phyloP scores from a whole-genome alignment of 2,888 invertebrate genomes.

The Parnassius mnemosyne region DNA sequence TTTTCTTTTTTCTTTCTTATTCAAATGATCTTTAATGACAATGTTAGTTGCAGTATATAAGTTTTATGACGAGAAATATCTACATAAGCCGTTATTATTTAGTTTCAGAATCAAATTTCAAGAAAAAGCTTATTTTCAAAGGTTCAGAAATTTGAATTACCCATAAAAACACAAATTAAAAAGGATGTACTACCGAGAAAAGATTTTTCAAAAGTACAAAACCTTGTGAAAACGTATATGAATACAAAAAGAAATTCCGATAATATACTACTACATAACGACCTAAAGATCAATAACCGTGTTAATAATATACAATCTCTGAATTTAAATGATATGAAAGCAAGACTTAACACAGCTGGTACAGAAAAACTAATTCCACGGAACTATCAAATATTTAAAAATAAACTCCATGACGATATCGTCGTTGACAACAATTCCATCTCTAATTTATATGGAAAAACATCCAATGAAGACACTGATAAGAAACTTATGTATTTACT shows the following conservation, averaged over 20 bases:
- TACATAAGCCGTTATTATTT: background rate
- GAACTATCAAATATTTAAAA: background rate
- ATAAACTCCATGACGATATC: background rate
- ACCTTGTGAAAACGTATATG: slow-evolving; percentile 48
- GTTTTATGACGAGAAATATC: too few relatives aligned
- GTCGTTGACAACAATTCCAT: slow-evolving; percentile 18
- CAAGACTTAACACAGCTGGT: background rate
- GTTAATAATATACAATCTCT: background rate
- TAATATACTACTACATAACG: background rate
- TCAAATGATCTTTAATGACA: too few relatives aligned
- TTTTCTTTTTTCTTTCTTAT: too few relatives aligned
- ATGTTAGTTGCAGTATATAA: too few relatives aligned
- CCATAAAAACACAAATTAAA: slow-evolving; percentile 30
- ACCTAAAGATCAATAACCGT: background rate
- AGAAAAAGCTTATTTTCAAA: slow-evolving; percentile 33
- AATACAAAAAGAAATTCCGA: slow-evolving; percentile 32
- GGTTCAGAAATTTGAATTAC: slow-evolving; percentile 32
- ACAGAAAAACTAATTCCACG: background rate
- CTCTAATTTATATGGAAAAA: slow-evolving; percentile 25
- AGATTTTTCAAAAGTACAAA: slow-evolving; percentile 49
- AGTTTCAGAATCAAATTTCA: slow-evolving; percentile 26
- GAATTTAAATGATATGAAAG: background rate
- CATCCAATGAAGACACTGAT: slow-evolving; percentile 42
- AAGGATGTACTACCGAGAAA: slow-evolving; percentile 50
- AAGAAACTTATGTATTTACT: slow-evolving; percentile 51